Base-by-base conservation (phyloP, 2,113 vertebrate species). In the Apteryx mantelli region DNA sequence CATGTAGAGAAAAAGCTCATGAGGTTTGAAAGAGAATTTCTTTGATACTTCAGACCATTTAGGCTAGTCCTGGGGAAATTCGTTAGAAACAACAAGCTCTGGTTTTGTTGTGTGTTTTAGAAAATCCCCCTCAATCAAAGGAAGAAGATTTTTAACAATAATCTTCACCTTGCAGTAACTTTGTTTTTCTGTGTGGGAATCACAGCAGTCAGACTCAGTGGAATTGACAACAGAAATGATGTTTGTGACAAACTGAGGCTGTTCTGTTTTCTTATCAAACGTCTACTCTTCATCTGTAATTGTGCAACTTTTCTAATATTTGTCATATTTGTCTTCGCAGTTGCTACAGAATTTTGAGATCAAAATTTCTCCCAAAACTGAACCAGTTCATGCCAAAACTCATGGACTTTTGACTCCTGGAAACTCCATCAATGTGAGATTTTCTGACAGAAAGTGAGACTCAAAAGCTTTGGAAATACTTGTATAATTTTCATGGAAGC, bases 271-370 rank as follows among this genome's bases (percentile, higher is more conserved):
- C n/a, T 88, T 55, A 40, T 63, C 73, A 12, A 15, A 78, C 53
- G 46, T 71, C 32, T 86, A 24, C 12, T 86, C 50, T 89, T 85
- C 22, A 7, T 21, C 6, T 14, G 17, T 88, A 38, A 19, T 48
- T 92, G 70, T 95, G 50, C n/a, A 94, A 30, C 36, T 69, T 66
- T 82, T 78, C 44, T 95, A 79, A 89, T 93, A 53, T 20, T 94
- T 88, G 7, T 85, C 26, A 15, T 86, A 7, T 94, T 77, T 97
- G 38, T 95, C 48, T 86, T 82, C 46, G 66, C 98, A 99, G 99
- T 95, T 99, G 71, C 98, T 99, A 95, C 99, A 99, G 82, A 98
- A 96, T 92, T 99, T 99, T 97, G 97, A 98, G 95, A 98, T 99
- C 15, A 96, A 98, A 80, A 28, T 93, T 64, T 98, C 98, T 88